Conservation (phyloP, 2,888 invertebrate genomes). For the Thymelicus lineola region DNA sequence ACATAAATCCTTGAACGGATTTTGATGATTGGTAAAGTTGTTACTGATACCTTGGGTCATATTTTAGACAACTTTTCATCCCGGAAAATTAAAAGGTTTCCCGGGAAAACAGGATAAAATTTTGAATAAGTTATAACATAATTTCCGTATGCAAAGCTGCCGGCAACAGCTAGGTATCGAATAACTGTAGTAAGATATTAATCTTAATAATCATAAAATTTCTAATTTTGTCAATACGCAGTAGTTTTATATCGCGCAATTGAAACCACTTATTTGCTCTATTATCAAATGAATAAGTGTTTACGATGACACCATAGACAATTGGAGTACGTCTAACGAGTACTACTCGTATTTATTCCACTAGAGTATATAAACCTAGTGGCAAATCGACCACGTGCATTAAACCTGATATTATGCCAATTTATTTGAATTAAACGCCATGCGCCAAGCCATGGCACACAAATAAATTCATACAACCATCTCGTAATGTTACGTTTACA, state of each 20-base stretch:
- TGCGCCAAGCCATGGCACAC: not conserved
- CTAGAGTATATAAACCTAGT: too few species aligned
- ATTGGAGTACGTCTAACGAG: not conserved
- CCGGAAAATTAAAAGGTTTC: too few species aligned
- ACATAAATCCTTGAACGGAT: too few species aligned
- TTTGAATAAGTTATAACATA: too few species aligned
- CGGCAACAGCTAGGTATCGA: too few species aligned
- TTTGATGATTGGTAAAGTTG: too few species aligned
- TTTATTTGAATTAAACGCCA: constrained; percentile 3
- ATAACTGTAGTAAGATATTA: not conserved
- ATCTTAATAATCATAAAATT: not conserved
- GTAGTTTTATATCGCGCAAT: not conserved
- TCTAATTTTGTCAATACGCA: not conserved
- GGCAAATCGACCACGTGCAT: too few species aligned
- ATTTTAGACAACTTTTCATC: too few species aligned
- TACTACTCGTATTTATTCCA: not conserved
- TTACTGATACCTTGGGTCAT: too few species aligned
- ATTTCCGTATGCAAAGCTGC: too few species aligned
- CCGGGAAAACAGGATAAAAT: too few species aligned
- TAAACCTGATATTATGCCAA: not conserved
- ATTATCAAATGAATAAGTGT: constrained; percentile 1
- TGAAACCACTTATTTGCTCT: not conserved
- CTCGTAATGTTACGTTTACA: not conserved
- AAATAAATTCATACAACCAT: constrained; percentile 1
- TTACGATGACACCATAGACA: not conserved